These are phyloP conservation scores for Plagodis pulveraria DNA, from an alignment of 2,888 invertebrate species.

Conservation along the genomic window DNA sequence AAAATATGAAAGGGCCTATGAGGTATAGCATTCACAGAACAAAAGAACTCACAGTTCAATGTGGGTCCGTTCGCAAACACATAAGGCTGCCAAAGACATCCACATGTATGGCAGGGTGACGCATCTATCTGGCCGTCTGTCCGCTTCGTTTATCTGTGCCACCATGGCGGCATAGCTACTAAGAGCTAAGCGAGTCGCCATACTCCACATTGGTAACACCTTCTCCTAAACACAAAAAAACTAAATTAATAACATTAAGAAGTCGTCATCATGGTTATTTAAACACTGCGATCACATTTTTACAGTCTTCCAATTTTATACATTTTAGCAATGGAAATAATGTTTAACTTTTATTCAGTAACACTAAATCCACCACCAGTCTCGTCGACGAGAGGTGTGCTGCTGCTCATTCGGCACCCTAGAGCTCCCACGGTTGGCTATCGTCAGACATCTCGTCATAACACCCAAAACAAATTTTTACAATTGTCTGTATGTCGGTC, in stretches of 20 bases:
- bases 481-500: too few species aligned
- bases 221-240: slow-evolving; percentile 87
- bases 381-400: too few species aligned
- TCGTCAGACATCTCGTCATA: too few species aligned
- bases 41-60: slow-evolving; percentile 86
- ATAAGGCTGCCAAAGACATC: slow-evolving; percentile 96
- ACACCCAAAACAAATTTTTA: too few species aligned
- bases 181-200: slow-evolving; percentile 94
- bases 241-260: background rate
- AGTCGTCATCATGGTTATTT: too few species aligned
- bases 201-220: slow-evolving; percentile 93
- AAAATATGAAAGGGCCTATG: background rate
- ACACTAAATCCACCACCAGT: too few species aligned
- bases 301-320: too few species aligned
- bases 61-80: slow-evolving; percentile 96
- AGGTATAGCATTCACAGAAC: background rate
- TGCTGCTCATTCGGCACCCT: too few species aligned
- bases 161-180: slow-evolving; percentile 94
- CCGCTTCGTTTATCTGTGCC: slow-evolving; percentile 91
- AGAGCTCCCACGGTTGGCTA: too few species aligned
- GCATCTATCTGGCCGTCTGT: slow-evolving; percentile 91
- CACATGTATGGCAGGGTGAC: slow-evolving; percentile 94
- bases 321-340: too few species aligned
- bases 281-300: too few species aligned
- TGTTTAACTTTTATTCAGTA: too few species aligned